Percentiles rank a stretch among this genome's conserved stretches.
Evolutionary conservation across 1,140 invertebrate genomes (phyloP).

Genomic region (Eriocheir sinensis): DNA sequence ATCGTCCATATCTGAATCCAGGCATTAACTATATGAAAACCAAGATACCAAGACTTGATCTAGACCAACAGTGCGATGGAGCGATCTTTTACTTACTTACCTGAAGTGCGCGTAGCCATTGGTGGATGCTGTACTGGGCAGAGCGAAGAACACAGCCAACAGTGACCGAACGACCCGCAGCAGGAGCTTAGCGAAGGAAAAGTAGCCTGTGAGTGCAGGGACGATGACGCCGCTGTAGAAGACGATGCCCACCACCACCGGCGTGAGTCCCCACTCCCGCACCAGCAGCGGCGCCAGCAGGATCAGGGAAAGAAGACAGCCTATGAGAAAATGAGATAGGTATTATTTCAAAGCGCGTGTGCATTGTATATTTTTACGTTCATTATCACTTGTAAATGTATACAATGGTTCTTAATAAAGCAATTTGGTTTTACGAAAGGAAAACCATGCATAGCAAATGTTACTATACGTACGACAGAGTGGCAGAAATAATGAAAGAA

Average conservation of each 20-base stretch:
- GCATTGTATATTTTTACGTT: not conserved
- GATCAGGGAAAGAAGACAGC: constrained; percentile 78
- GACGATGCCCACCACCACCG: constrained; percentile 64
- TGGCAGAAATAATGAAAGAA: too few species aligned
- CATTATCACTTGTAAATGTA: too few species aligned
- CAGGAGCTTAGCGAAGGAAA: constrained; percentile 72
- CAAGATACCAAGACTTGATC: too few species aligned
- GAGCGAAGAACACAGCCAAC: not conserved
- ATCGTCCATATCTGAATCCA: not conserved
- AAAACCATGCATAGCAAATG: too few species aligned
- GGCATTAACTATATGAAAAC: too few species aligned
- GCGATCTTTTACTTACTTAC: not conserved
- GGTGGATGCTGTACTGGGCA: not conserved
- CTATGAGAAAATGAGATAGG: constrained; percentile 23
- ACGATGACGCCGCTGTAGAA: constrained; percentile 79
- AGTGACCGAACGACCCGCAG: constrained; percentile 28
- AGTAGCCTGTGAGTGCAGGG: constrained; percentile 79
- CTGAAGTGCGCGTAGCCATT: not conserved
- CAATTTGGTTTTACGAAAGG: too few species aligned
- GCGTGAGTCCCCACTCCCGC: constrained; percentile 67
- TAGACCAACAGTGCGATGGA: too few species aligned
- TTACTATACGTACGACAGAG: too few species aligned
- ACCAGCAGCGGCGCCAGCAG: constrained; percentile 80
- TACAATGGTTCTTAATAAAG: too few species aligned
- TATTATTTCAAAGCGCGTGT: not conserved